A percentile compares a stretch with the other conserved stretches of the same genome.
Evolutionary conservation across 2,113 vertebrate species (phyloP).

Genomic region (Paralichthys olivaceus): DNA sequence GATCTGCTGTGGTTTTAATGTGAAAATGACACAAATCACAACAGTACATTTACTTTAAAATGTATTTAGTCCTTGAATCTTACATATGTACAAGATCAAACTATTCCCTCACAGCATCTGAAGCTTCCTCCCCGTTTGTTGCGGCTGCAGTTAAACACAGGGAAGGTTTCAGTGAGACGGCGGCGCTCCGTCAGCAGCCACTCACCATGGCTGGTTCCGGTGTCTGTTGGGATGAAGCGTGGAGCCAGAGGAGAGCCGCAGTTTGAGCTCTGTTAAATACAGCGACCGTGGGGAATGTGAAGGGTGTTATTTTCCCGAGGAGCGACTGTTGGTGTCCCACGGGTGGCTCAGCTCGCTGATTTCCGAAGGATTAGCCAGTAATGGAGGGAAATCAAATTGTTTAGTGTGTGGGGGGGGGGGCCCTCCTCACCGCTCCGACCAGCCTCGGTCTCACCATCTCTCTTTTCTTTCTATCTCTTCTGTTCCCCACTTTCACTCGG

Average conservation of each 20-base stretch:
- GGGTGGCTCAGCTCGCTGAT: slow-evolving; percentile 52
- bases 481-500: too few relatives aligned
- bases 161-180: slow-evolving; percentile 1
- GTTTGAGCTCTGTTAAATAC: slow-evolving; percentile 30
- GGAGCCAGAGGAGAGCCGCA: slow-evolving; percentile 43
- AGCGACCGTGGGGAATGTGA: slow-evolving; percentile 35
- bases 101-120: not conserved
- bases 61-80: too few relatives aligned
- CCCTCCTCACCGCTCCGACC: too few relatives aligned
- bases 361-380: slow-evolving; percentile 48
- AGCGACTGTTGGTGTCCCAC: slow-evolving; percentile 36
- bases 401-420: not conserved
- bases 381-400: slow-evolving; percentile 60
- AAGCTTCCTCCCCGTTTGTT: not conserved
- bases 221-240: slow-evolving; percentile 47
- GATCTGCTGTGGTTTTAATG: too few relatives aligned
- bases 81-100: too few relatives aligned
- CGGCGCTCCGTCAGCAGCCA: slow-evolving; percentile 31
- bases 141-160: slow-evolving; percentile 1
- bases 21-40: too few relatives aligned
- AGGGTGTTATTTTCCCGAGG: slow-evolving; percentile 56
- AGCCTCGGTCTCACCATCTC: too few relatives aligned
- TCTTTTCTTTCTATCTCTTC: too few relatives aligned
- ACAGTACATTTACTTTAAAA: too few relatives aligned
- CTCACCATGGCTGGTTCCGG: slow-evolving; percentile 15